Conservation (phyloP, 2,888 invertebrate species). For the Argynnis bischoffii region DNA sequence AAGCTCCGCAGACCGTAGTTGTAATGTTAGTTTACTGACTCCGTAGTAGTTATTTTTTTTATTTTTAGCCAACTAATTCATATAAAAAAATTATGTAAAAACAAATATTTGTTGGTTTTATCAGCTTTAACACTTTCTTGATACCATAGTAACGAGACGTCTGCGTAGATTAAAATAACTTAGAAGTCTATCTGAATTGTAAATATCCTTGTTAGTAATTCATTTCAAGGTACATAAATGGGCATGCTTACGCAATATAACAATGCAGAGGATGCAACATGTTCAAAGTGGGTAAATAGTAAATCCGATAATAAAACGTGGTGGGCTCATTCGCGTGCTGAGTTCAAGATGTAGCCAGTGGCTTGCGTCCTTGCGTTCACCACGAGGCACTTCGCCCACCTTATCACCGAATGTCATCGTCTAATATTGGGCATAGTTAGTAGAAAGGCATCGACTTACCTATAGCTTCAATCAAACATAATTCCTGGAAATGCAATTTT, state of each 20-base stretch:
- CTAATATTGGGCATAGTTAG: slow-evolving; percentile 56
- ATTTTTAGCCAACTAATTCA: too few relatives aligned
- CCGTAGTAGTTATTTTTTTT: too few relatives aligned
- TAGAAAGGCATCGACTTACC: slow-evolving; percentile 73
- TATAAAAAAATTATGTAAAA: too few relatives aligned
- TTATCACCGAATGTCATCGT: slow-evolving; percentile 75
- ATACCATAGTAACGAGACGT: slow-evolving; percentile 14
- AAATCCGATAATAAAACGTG: slow-evolving; percentile 41
- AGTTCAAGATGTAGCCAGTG: slow-evolving; percentile 49
- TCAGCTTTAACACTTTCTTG: neutral
- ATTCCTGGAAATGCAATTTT: slow-evolving; percentile 36
- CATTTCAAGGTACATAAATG: slow-evolving; percentile 36
- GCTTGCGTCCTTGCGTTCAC: slow-evolving; percentile 76
- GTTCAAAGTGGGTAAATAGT: slow-evolving; percentile 43
- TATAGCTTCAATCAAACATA: slow-evolving; percentile 54
- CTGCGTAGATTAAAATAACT: slow-evolving; percentile 20
- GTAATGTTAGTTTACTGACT: too few relatives aligned
- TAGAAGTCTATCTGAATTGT: slow-evolving; percentile 28
- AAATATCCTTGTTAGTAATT: slow-evolving; percentile 39
- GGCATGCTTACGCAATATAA: slow-evolving; percentile 42
- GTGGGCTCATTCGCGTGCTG: slow-evolving; percentile 40
- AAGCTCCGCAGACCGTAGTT: too few relatives aligned
- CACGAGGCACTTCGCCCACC: slow-evolving; percentile 59
- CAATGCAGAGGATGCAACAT: slow-evolving; percentile 43
- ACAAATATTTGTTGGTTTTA: neutral